Percentiles rank a stretch among this genome's conserved stretches.
These are phyloP conservation scores for Eupsilia transversa DNA, from an alignment of 2,888 invertebrate genomes.

Conservation along the genomic window DNA sequence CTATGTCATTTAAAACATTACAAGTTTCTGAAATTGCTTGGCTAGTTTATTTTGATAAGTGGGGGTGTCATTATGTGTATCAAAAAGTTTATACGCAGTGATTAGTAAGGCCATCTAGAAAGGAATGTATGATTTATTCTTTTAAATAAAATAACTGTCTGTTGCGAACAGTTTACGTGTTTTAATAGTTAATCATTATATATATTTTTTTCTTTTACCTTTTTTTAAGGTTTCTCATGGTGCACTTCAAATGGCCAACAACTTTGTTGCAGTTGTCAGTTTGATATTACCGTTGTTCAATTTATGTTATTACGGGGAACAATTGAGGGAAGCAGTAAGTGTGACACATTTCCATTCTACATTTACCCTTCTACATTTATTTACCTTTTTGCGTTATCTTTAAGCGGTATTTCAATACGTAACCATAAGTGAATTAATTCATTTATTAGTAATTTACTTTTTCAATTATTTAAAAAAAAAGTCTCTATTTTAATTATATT, in stretches of 20 bases:
- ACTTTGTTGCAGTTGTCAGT: constrained; percentile 69
- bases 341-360: background rate
- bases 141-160: too few species aligned
- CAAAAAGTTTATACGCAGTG: too few species aligned
- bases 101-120: too few species aligned
- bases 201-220: background rate
- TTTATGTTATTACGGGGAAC: constrained; percentile 75
- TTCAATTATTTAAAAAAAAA: too few species aligned
- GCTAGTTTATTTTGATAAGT: too few species aligned
- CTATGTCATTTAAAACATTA: too few species aligned
- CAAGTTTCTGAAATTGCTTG: too few species aligned
- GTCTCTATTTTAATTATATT: too few species aligned
- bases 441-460: background rate
- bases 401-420: background rate
- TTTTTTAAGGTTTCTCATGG: constrained; percentile 68
- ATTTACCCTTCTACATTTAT: background rate
- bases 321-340: constrained; percentile 73
- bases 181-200: too few species aligned
- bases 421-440: background rate
- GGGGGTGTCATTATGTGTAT: too few species aligned
- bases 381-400: background rate
- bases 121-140: too few species aligned
- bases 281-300: constrained; percentile 71
- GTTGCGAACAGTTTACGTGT: too few species aligned
- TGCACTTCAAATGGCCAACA: constrained; percentile 65